Percentiles rank a stretch among this genome's conserved stretches.
phyloP scores from a whole-genome alignment of 2,797 vertebrate species.

The Epinephelus malabaricus region DNA sequence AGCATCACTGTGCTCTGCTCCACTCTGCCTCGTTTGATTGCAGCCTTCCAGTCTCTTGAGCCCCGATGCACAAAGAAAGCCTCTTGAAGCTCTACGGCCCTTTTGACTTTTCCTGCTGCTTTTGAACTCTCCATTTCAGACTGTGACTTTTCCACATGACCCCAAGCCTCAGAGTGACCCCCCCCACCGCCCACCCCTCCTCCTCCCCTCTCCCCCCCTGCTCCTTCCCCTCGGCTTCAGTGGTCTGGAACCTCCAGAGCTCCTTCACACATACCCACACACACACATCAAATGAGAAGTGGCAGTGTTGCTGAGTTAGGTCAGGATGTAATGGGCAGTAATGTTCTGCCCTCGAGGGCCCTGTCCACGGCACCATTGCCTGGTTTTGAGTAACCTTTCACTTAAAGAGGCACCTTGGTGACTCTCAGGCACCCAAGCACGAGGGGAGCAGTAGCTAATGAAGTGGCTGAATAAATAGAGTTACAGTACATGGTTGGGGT shows the following conservation, averaged over 20 bases:
- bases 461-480: constrained; percentile 79
- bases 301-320: constrained; percentile 88
- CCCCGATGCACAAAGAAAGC: constrained; percentile 73
- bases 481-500: constrained; percentile 76
- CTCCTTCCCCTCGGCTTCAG: constrained; percentile 64
- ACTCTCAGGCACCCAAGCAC: constrained; percentile 62
- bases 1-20: constrained; percentile 19
- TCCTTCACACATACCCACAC: constrained; percentile 71
- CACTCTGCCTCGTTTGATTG: constrained; percentile 44
- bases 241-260: constrained; percentile 74
- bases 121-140: constrained; percentile 83
- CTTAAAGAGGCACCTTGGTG: constrained; percentile 77
- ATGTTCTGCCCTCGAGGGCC: constrained; percentile 76
- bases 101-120: constrained; percentile 81
- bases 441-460: constrained; percentile 71
- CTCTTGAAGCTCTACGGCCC: constrained; percentile 72
- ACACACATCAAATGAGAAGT: constrained; percentile 78
- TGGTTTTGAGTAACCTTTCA: constrained; percentile 82
- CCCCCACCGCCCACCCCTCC: too few relatives aligned
- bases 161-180: constrained; percentile 69
- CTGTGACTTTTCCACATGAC: constrained; percentile 83
- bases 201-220: not conserved
- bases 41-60: constrained; percentile 61
- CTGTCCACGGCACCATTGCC: constrained; percentile 66
- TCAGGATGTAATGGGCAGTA: constrained; percentile 81